Evolutionary conservation across 2,888 invertebrate species (phyloP), one percentile per base, ranked within the genome.

Genomic region (Drosophila pegasa): DNA sequence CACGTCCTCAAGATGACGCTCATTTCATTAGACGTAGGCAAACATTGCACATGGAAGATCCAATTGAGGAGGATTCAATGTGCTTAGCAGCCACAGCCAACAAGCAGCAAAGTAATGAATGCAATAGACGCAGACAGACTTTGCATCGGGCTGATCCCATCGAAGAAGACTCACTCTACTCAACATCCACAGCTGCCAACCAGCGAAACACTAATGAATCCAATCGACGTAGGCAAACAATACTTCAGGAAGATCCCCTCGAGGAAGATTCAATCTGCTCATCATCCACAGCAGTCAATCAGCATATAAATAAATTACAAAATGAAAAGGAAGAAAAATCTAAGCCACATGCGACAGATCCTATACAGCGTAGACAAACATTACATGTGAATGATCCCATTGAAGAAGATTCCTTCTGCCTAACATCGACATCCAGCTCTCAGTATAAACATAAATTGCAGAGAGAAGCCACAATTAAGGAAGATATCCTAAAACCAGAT

Each of bases 371-470:
- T 1, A 20, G 61, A 35, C 38, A 52, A 27, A 61, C 61, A 0
- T 8, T 61, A 16, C 33, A 29, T 10, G 14, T 18, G n/a, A 12
- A 50, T 29, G 50, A 56, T 22, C 16, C 69, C 18, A 69, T 69
- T 14, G 61, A 61, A 20, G 69, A 69, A 37, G 67, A 67, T 20
- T 65, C 64, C 2, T 29, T 65, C 29, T 20, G 64, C 10, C 18
- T 29, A 29, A 20, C 20, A 9, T 9, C 20, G 10, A 2, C n/a
- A 10, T 5, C 38, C 16, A 16, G 29, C 8, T 9, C 27, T 8
- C 31, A 41, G 7, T 25, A 29, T 10, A 48, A 35, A 6, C 35
- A 43, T 31, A 31, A 35, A 3, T 25, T 50, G 3, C 47, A 33
- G 16, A 16, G 29, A 14, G 10, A 20, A 20, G 54, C 43, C 16